Evolutionary conservation across 2,888 invertebrate species (phyloP).

Genomic region (Pollenia angustigena): DNA sequence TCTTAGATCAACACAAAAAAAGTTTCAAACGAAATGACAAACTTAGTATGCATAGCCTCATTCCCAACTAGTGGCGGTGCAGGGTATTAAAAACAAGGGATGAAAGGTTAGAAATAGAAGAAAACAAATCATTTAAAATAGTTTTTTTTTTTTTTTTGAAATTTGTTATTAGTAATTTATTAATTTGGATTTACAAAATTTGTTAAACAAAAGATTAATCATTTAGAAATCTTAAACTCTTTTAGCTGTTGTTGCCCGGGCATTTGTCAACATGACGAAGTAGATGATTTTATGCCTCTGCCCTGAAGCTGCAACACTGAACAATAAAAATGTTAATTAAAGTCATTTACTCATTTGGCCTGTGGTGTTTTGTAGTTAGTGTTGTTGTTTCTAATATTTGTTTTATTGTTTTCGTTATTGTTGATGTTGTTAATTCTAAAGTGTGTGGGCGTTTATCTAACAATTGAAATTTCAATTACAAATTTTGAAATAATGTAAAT

Average conservation of each 20-base stretch:
- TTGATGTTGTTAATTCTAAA: conserved; percentile 46
- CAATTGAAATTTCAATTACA: conserved; percentile 71
- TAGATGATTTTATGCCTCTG: conserved; percentile 21
- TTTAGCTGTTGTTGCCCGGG: conserved; percentile 23
- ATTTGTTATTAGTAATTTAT: not conserved
- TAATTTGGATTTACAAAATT: not conserved
- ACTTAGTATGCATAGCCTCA: too few relatives aligned
- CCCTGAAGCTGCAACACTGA: not conserved
- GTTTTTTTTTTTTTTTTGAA: too few relatives aligned
- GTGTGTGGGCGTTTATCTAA: conserved; percentile 64
- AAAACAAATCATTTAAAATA: not conserved
- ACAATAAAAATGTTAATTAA: conserved; percentile 25
- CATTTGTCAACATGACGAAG: conserved; percentile 33
- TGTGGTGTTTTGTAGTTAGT: conserved; percentile 43
- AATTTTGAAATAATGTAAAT: conserved; percentile 69
- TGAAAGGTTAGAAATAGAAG: not conserved
- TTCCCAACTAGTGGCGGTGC: too few relatives aligned
- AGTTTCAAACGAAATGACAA: too few relatives aligned
- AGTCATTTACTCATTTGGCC: conserved; percentile 64
- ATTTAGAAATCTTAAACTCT: conserved; percentile 3
- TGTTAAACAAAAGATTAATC: conserved; percentile 12
- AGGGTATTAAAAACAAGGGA: not conserved
- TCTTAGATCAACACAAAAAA: too few relatives aligned
- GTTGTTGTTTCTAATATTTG: not conserved
- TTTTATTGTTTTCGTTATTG: conserved; percentile 6